Base-by-base conservation (phyloP, 2,797 vertebrate species). In the Alfaro cultratus region DNA sequence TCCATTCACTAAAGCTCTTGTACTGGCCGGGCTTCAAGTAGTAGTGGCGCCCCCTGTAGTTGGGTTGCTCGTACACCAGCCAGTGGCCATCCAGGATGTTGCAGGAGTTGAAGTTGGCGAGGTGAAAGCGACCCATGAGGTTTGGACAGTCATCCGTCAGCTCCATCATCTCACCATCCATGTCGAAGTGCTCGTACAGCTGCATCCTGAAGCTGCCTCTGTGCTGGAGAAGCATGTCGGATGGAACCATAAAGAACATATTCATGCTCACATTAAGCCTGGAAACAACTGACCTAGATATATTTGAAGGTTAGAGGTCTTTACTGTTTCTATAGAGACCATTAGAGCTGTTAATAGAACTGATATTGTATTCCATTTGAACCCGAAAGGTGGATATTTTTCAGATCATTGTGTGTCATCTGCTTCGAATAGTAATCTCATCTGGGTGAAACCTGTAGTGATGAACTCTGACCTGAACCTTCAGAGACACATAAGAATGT, bases 141-240 rank as follows among this genome's bases (percentile, higher is more conserved):
- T 88, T 92, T 78, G 94, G 79, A 78, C 95, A 95, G 87, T 95
- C 92, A 29, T 94, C 89, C 0, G 15, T 93, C 79, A 96, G 81
- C 86, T 95, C 95, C 86, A 89, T 80, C 90, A 94, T 92, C 77
- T 94, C 88, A 8, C 95, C 94, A 68, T 82, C 87, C 89, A 96
- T 94, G 80, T 96, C 94, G 4, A 95, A 91, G 77, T 94, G 94
- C 82, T 96, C 90, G 8, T 93, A 96, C 79, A 96, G 88, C 85
- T 74, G 93, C 84, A 96, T 87, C 83, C 84, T 94, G 85, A 93
- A 95, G 79, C 81, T 84, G 76, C 94, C 86, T 2, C 84, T 90
- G 93, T 96, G 86, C 93, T 95, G 79, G 15, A 57, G 26, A 13
- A 31, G 46, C 23, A 21, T 26, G 55, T 21, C n/a, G 5, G 12